Conservation (phyloP, 2,113 vertebrate species). For the Tragulus kanchil region DNA sequence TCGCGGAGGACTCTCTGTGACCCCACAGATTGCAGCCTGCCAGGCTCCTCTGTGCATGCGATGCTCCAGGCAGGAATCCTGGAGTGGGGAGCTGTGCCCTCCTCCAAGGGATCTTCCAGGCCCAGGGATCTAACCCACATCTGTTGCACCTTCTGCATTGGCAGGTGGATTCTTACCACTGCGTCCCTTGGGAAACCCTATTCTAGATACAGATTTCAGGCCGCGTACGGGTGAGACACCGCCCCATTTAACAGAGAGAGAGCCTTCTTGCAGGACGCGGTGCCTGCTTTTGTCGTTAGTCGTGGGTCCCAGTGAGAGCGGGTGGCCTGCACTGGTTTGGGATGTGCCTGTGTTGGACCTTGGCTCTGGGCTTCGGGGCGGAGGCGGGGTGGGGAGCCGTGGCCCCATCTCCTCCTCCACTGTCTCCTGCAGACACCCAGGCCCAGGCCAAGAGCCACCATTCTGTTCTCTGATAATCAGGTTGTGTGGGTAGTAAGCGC, state of each 20-base stretch:
- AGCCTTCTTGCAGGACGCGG: neutral
- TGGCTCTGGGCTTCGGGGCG: neutral
- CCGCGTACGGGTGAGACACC: neutral
- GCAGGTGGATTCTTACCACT: neutral
- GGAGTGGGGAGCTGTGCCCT: neutral
- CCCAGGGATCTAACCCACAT: rapidly evolving
- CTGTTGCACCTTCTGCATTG: neutral
- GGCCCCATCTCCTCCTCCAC: rapidly evolving
- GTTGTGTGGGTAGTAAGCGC: constrained; percentile 26
- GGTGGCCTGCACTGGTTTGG: too few relatives aligned
- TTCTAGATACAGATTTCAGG: neutral
- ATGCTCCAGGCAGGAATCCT: too few relatives aligned
- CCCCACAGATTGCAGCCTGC: too few relatives aligned
- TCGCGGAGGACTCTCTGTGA: neutral
- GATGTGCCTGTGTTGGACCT: neutral
- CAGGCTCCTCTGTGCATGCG: too few relatives aligned
- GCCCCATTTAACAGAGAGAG: neutral
- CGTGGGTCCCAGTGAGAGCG: rapidly evolving
- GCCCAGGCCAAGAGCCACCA: rapidly evolving
- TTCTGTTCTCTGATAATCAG: neutral
- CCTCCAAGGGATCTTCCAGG: neutral
- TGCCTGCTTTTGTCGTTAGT: rapidly evolving
- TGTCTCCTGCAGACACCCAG: neutral
- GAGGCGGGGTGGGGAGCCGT: too few relatives aligned
- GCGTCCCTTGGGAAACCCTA: neutral